Percentiles rank a stretch among this genome's conserved stretches.
Conservation (phyloP, 2,797 vertebrate genomes). For the Cryptoprocta ferox region DNA sequence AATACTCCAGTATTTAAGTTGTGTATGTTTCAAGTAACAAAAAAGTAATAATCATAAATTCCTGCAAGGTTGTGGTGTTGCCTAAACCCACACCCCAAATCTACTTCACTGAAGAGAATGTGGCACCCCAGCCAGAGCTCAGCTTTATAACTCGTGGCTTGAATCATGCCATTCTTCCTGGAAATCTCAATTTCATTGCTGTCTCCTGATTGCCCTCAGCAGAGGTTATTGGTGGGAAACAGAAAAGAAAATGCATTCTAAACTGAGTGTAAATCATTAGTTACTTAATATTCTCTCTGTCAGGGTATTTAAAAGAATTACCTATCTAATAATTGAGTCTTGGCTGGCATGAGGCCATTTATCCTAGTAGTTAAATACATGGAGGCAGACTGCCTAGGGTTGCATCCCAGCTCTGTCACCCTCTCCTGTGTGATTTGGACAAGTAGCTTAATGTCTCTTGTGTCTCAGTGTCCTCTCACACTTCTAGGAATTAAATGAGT, state of each 20-base stretch:
- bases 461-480: not conserved
- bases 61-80: not conserved
- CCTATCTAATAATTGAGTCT: not conserved
- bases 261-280: not conserved
- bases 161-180: not conserved
- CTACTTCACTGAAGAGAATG: not conserved
- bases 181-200: not conserved
- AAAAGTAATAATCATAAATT: not conserved
- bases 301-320: not conserved
- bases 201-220: not conserved
- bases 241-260: not conserved
- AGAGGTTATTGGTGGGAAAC: not conserved
- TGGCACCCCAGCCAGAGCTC: not conserved
- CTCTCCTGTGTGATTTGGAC: not conserved
- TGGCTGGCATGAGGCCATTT: not conserved
- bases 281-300: not conserved
- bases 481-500: not conserved
- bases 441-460: not conserved
- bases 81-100: not conserved
- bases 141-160: not conserved
- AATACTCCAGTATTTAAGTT: not conserved
- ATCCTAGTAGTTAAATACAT: not conserved
- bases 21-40: not conserved
- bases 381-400: not conserved
- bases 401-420: not conserved